Evolutionary conservation across 2,113 vertebrate species (phyloP).

Genomic region (Brachyistius frenatus): DNA sequence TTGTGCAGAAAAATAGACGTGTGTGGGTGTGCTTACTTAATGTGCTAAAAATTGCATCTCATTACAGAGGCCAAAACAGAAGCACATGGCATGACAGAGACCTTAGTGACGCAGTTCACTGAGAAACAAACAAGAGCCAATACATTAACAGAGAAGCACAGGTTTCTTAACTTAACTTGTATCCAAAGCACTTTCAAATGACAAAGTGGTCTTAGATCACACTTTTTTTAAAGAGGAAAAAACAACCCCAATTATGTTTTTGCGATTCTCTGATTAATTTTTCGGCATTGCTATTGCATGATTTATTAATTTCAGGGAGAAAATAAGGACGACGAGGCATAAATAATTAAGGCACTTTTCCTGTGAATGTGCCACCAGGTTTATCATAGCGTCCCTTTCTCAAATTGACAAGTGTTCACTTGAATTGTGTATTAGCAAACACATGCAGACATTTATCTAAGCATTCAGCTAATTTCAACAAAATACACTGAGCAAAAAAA

Average conservation of each 20-base stretch:
- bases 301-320: background rate
- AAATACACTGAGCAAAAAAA: background rate
- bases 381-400: conserved; percentile 12
- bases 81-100: no score
- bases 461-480: background rate
- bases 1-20: conserved; percentile 24
- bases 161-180: no score
- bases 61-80: no score
- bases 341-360: conserved; percentile 19
- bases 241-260: background rate
- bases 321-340: conserved; percentile 2
- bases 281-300: background rate
- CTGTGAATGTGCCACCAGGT: conserved; percentile 15
- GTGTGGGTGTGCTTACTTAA: background rate
- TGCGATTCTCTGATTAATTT: background rate
- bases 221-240: conserved; percentile 1
- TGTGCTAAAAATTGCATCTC: no score
- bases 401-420: conserved; percentile 38
- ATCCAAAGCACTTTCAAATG: background rate
- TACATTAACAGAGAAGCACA: no score
- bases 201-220: background rate
- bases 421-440: conserved; percentile 11
- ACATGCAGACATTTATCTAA: conserved; percentile 7
- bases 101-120: no score
- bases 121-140: background rate